Evolutionary conservation across 2,888 invertebrate genomes (phyloP), one percentile per base, ranked within the genome.

Genomic region (Sinelater perroti): DNA sequence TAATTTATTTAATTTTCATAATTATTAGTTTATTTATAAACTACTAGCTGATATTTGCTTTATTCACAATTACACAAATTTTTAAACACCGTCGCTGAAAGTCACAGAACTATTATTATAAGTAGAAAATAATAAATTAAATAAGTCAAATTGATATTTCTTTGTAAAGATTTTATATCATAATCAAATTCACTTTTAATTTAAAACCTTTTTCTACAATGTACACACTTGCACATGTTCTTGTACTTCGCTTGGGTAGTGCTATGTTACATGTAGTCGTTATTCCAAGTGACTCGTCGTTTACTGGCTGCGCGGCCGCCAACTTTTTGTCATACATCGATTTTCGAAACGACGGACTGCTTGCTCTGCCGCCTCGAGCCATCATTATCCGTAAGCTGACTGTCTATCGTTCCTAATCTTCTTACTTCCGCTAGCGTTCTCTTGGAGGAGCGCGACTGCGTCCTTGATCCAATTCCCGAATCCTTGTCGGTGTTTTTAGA

Each of bases 401-500:
- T 44, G 24, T 42, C 44, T 33, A 50, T 20, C 13, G 44, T 59
- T 6, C 31, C 45, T 45, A 51, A 30, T 50, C 60, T 55, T 60
- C 55, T 50, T 42, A 56, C 47, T 51, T 60, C 55, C 13, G 55
- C 38, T 24, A 46, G 20, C 20, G 30, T 53, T 50, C 50, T 38
- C 35, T 56, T 55, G 10, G 51, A 60, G 3, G 46, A 50, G n/a
- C 42, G 51, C 3, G 55, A 60, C 14, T 38, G 51, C 8, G 60
- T 40, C 35, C 60, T 60, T 10, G 62, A 58, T 10, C 33, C 59
- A 10, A 53, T 36, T 5, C 56, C 60, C 13, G 63, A 62, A 5
- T 67, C 64, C 26, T 58, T 59, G 8, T 59, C 56, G 5, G 61
- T 62, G 53, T 64, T 66, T 59, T 65, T 67, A 55, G 63, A 65